phyloP scores from a whole-genome alignment of 2,113 vertebrate genomes.

The Rhipidura dahli region DNA sequence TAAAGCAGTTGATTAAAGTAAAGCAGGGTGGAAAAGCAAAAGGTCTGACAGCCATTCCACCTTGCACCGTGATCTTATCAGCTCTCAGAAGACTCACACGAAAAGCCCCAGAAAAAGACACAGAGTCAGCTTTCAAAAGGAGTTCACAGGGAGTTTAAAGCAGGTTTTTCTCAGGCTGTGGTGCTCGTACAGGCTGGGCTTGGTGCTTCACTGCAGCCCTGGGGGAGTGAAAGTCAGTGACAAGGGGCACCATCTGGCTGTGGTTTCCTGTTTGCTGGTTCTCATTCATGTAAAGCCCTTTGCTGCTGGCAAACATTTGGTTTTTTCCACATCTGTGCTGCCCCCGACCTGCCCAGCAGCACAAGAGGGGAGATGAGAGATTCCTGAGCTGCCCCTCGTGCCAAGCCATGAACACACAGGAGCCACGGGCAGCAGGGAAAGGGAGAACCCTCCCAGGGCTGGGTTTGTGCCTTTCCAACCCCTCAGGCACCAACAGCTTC shows the following conservation, averaged over 20 bases:
- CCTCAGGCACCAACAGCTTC: background rate
- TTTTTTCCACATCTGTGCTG: background rate
- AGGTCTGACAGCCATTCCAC: background rate
- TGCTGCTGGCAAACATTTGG: background rate
- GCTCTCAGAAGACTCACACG: background rate
- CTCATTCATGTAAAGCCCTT: background rate
- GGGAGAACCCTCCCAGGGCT: background rate
- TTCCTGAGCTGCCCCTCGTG: background rate
- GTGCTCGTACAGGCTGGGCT: background rate
- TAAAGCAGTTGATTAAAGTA: background rate
- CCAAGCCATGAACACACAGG: fast-evolving
- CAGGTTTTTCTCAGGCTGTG: background rate
- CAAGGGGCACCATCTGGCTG: background rate
- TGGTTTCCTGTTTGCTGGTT: background rate
- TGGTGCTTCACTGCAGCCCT: background rate
- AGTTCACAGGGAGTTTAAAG: background rate
- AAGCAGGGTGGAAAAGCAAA: background rate
- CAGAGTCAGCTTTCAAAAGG: background rate
- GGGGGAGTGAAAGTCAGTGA: background rate
- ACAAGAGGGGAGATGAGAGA: background rate
- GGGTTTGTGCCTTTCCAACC: background rate
- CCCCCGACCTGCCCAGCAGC: background rate
- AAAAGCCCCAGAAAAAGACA: background rate
- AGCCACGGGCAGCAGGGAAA: background rate
- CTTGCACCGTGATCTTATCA: background rate